Evolutionary conservation across 2,113 vertebrate genomes (phyloP).

Genomic region (Oreochromis niloticus): DNA sequence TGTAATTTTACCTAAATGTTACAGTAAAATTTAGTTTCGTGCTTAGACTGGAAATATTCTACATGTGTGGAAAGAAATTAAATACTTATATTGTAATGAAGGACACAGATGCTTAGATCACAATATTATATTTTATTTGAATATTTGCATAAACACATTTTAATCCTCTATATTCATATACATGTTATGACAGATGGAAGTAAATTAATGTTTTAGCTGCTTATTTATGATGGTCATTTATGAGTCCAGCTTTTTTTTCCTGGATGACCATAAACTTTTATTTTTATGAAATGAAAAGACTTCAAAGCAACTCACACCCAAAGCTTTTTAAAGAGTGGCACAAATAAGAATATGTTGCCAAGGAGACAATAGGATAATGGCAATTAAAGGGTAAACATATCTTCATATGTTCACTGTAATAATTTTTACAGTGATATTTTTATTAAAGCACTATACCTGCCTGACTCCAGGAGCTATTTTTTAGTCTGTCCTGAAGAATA

Average conservation of each 20-base stretch:
- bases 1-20: not conserved
- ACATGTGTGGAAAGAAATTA: not conserved
- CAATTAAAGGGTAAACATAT: not conserved
- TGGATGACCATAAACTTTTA: not conserved
- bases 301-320: not conserved
- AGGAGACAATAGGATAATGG: not conserved
- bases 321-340: not conserved
- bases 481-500: not conserved
- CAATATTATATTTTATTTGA: not conserved
- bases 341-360: not conserved
- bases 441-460: not conserved
- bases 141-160: not conserved
- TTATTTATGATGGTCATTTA: not conserved
- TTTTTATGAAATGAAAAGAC: not conserved
- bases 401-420: not conserved
- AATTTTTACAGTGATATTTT: not conserved
- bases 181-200: not conserved
- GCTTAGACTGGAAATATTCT: not conserved
- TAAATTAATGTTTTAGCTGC: not conserved
- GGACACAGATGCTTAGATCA: not conserved
- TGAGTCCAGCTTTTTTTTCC: not conserved
- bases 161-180: not conserved
- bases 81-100: not conserved
- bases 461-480: not conserved
- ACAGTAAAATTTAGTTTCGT: not conserved